Conservation (phyloP, 2,888 invertebrate species). For the Saturnia pavonia region DNA sequence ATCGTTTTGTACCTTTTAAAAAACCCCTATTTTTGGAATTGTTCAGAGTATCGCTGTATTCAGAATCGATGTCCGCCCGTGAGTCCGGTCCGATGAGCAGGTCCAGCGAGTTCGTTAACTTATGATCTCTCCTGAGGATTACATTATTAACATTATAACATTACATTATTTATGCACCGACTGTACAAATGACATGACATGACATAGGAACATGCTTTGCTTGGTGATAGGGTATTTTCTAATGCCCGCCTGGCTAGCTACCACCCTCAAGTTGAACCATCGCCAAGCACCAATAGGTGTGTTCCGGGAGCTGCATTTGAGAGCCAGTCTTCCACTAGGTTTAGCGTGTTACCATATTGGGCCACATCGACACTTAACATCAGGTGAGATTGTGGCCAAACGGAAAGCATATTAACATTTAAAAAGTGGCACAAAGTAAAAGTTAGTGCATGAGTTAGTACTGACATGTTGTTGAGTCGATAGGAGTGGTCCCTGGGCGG, state of each 20-base stretch:
- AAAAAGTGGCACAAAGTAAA: background rate
- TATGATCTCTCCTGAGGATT: constrained; percentile 67
- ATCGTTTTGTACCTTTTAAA: constrained; percentile 60
- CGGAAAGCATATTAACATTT: too few relatives aligned
- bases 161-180: background rate
- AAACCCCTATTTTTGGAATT: constrained; percentile 77
- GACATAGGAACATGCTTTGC: too few relatives aligned
- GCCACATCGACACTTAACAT: too few relatives aligned
- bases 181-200: too few relatives aligned
- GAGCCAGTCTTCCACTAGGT: too few relatives aligned
- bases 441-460: constrained; percentile 3
- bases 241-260: too few relatives aligned
- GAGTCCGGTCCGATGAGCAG: constrained; percentile 76
- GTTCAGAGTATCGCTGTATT: constrained; percentile 75
- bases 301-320: too few relatives aligned
- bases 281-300: too few relatives aligned
- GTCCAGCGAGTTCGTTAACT: constrained; percentile 74
- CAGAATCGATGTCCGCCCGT: constrained; percentile 73
- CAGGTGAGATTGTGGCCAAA: too few relatives aligned
- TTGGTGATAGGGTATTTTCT: too few relatives aligned
- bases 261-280: too few relatives aligned
- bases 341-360: too few relatives aligned
- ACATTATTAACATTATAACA: background rate
- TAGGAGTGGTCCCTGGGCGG: constrained; percentile 91
- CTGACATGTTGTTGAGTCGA: constrained; percentile 84